Conservation (phyloP, 2,888 invertebrate species). For the Ommatoiulus sabulosus region DNA sequence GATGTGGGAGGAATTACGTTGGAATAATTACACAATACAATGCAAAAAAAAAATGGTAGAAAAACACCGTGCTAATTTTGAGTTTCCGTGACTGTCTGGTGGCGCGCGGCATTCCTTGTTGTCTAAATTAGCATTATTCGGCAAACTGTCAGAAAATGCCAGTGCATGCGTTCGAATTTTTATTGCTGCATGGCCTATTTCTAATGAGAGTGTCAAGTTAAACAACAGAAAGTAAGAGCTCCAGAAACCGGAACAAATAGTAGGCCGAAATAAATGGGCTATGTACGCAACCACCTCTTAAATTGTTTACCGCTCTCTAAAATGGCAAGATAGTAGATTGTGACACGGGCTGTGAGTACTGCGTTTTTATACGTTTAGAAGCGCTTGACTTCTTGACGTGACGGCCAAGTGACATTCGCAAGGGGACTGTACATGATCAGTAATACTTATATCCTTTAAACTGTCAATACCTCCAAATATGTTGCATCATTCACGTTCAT, state of each 20-base stretch:
- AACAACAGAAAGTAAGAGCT: not conserved
- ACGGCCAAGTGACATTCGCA: no score
- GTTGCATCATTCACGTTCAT: no score
- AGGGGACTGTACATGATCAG: no score
- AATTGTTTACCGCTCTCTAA: not conserved
- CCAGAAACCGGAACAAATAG: not conserved
- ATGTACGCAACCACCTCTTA: not conserved
- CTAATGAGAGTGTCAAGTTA: constrained; percentile 1
- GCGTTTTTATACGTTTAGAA: not conserved
- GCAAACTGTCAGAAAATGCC: not conserved
- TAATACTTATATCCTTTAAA: no score
- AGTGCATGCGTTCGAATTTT: not conserved
- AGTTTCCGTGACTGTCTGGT: no score
- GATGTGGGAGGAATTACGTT: no score
- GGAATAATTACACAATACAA: no score
- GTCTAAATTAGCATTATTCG: not conserved
- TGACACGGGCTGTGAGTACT: no score
- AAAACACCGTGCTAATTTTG: not conserved
- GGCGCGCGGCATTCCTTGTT: no score
- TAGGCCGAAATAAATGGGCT: not conserved
- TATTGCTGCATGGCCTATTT: not conserved
- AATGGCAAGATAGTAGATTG: not conserved
- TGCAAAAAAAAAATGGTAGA: no score
- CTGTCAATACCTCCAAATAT: no score
- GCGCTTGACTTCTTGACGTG: no score